phyloP scores from a whole-genome alignment of 2,113 vertebrate species.

The Catharus minimus region DNA sequence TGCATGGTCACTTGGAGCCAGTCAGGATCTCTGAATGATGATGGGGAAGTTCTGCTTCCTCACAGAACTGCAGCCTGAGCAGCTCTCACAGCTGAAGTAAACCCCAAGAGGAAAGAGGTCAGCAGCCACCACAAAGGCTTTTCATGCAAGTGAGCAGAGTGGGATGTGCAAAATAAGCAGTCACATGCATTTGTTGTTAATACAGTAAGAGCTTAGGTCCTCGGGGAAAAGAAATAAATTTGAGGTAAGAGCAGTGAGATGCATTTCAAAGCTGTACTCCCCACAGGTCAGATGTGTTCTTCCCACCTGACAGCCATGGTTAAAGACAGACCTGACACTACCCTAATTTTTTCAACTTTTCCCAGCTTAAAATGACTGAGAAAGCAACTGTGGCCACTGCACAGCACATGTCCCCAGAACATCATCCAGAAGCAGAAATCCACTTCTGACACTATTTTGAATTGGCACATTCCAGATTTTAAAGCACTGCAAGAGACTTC shows the following conservation, averaged over 20 bases:
- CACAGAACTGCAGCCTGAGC: background rate
- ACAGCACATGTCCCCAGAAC: background rate
- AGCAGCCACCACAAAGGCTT: background rate
- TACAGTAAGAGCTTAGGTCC: background rate
- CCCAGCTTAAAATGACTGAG: background rate
- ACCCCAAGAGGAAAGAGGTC: background rate
- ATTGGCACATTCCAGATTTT: background rate
- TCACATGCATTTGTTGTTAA: background rate
- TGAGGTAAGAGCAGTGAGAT: background rate
- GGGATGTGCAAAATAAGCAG: background rate
- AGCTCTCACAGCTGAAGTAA: background rate
- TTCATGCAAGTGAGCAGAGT: background rate
- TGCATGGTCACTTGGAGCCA: background rate
- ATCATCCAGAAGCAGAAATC: background rate
- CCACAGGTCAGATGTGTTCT: background rate
- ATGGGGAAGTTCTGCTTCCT: background rate
- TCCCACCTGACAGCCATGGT: background rate
- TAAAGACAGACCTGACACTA: background rate
- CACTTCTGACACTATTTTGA: background rate
- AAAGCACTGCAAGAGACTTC: background rate
- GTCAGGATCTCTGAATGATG: accelerated
- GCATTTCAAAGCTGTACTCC: background rate
- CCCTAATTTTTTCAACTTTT: background rate
- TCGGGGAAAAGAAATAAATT: background rate
- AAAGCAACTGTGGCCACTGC: background rate